Percentiles rank a stretch among this genome's conserved stretches.
These are phyloP conservation scores for Sinocyclocheilus maitianheensis DNA, from an alignment of 2,113 vertebrate genomes.

Conservation along the genomic window DNA sequence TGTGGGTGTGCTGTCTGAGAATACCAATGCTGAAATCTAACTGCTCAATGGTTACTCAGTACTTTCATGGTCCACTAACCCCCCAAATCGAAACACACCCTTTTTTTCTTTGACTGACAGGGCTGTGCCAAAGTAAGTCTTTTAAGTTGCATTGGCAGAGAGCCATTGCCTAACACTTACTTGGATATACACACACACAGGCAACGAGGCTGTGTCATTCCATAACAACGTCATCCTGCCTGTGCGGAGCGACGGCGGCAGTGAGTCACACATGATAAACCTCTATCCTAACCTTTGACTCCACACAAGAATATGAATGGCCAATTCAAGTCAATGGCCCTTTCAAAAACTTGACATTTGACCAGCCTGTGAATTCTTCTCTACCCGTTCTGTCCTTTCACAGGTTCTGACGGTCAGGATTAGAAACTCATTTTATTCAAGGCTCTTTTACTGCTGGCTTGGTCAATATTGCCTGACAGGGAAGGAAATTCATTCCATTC, in stretches of 20 bases:
- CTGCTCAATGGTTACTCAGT: not conserved
- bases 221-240: conserved; percentile 65
- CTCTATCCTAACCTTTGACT: conserved; percentile 59
- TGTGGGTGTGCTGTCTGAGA: not conserved
- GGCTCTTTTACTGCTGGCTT: conserved; percentile 38
- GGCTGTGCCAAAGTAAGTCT: conserved; percentile 66
- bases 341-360: conserved; percentile 46
- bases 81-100: conserved; percentile 4
- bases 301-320: conserved; percentile 68
- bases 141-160: conserved; percentile 62
- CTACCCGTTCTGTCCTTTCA: conserved; percentile 48
- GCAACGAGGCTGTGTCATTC: conserved; percentile 59
- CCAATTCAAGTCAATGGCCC: conserved; percentile 57
- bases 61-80: conserved; percentile 7
- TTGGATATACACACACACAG: conserved; percentile 38
- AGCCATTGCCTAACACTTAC: conserved; percentile 50
- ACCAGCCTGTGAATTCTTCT: conserved; percentile 45
- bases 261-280: conserved; percentile 56
- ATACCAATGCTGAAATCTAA: not conserved
- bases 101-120: conserved; percentile 65
- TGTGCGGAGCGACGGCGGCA: conserved; percentile 41
- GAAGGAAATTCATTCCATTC: conserved; percentile 46
- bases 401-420: conserved; percentile 31
- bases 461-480: conserved; percentile 49
- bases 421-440: conserved; percentile 46